These are phyloP conservation scores for Eupithecia abbreviata DNA, from an alignment of 2,888 invertebrate species.

Conservation along the genomic window DNA sequence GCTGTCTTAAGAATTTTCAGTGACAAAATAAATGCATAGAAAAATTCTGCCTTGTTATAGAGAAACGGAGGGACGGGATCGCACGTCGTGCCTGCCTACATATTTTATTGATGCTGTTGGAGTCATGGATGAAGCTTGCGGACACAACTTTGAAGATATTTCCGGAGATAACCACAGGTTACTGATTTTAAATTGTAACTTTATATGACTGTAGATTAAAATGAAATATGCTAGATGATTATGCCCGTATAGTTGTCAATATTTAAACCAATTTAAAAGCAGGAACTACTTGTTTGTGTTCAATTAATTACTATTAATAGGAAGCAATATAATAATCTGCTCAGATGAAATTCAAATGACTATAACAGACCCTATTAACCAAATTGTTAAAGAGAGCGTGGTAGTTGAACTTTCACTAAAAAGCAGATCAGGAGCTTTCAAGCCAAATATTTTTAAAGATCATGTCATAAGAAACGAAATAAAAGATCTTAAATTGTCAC, in stretches of 20 bases:
- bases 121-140: conserved; percentile 50
- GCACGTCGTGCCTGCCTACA: conserved; percentile 77
- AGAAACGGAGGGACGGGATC: conserved; percentile 68
- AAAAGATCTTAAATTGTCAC: conserved; percentile 5
- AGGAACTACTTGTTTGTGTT: background rate
- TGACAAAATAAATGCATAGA: conserved; percentile 79
- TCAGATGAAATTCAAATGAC: background rate
- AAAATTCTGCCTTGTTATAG: conserved; percentile 82
- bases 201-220: background rate
- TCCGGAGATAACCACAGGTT: background rate
- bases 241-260: background rate
- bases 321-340: background rate
- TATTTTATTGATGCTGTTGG: conserved; percentile 77
- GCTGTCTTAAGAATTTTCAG: conserved; percentile 66
- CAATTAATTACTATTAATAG: background rate
- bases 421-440: background rate
- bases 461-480: conserved; percentile 9
- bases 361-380: background rate
- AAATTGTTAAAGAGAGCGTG: background rate
- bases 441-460: background rate
- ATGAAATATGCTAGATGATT: background rate
- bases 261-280: background rate
- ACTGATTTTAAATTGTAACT: background rate
- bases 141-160: conserved; percentile 48
- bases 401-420: background rate